Evolutionary conservation across 2,888 invertebrate genomes (phyloP).

Genomic region (Crossocerus cetratus): DNA sequence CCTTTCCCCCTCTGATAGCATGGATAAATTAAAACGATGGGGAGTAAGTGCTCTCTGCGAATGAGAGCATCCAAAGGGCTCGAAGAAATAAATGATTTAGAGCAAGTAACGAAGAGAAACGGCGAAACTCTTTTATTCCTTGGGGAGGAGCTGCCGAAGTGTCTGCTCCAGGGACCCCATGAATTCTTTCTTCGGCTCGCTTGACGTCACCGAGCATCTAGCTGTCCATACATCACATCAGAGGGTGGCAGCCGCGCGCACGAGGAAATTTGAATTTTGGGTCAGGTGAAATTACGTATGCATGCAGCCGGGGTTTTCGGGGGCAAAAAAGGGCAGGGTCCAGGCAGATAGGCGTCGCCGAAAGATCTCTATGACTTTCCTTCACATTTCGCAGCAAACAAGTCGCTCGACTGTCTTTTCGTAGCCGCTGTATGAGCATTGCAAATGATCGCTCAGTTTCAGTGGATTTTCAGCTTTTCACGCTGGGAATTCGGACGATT

Average conservation of each 20-base stretch:
- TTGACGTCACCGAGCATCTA: neutral
- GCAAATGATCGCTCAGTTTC: no score
- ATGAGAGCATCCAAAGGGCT: no score
- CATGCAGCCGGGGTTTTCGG: neutral
- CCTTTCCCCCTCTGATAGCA: no score
- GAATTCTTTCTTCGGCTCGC: neutral
- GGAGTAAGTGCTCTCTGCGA: no score
- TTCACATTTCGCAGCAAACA: neutral
- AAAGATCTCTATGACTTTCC: neutral
- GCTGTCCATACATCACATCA: neutral
- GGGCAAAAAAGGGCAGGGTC: neutral
- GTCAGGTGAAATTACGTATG: constrained; percentile 1
- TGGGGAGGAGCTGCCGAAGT: neutral
- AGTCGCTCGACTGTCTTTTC: neutral
- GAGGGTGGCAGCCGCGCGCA: neutral
- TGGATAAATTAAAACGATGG: no score
- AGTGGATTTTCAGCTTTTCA: no score
- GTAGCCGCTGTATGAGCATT: neutral
- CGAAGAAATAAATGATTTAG: no score
- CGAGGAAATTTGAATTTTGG: constrained; percentile 29
- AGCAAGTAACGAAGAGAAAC: no score
- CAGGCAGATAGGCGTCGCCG: neutral
- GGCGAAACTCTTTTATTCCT: neutral
- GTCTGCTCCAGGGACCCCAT: neutral
- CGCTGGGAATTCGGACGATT: no score